phyloP scores from a whole-genome alignment of 2,113 vertebrate genomes.

The Planiliza haematocheilus region DNA sequence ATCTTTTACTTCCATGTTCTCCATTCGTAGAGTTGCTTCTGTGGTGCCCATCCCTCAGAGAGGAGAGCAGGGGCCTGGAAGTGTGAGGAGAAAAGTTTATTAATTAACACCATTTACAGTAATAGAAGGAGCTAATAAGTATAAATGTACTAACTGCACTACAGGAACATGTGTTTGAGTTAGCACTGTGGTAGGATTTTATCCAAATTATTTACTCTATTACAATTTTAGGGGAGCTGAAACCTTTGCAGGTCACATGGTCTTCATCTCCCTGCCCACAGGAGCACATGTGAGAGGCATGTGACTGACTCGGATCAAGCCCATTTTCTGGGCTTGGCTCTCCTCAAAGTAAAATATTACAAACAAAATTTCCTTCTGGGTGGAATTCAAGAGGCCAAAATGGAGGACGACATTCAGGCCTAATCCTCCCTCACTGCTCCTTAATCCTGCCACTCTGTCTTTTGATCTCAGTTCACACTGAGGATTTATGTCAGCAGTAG shows the following conservation, averaged over 20 bases:
- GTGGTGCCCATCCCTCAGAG: conserved; percentile 88
- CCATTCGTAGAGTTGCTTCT: conserved; percentile 90
- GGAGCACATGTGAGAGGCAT: conserved; percentile 72
- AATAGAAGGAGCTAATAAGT: not conserved
- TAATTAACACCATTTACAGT: conserved; percentile 1
- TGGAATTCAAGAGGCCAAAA: conserved; percentile 49
- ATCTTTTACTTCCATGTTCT: conserved; percentile 92
- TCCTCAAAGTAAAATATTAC: conserved; percentile 63
- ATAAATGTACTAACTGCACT: not conserved
- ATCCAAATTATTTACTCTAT: conserved; percentile 21
- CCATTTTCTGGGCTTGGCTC: conserved; percentile 29
- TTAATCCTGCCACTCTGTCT: conserved; percentile 38
- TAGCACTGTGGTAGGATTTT: conserved; percentile 9
- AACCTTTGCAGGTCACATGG: conserved; percentile 59
- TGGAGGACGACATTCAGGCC: conserved; percentile 9
- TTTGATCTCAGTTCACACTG: conserved; percentile 42
- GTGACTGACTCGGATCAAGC: conserved; percentile 62
- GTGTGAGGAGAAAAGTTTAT: conserved; percentile 2
- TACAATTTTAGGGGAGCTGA: conserved; percentile 26
- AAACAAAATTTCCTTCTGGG: conserved; percentile 10
- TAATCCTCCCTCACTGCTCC: conserved; percentile 50
- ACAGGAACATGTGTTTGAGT: conserved; percentile 16
- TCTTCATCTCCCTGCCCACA: conserved; percentile 37
- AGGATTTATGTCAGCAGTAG: not conserved
- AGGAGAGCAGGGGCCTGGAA: conserved; percentile 47